Conservation (phyloP, 92 coral and sea anemone genomes). For the Actinernus sp. region DNA sequence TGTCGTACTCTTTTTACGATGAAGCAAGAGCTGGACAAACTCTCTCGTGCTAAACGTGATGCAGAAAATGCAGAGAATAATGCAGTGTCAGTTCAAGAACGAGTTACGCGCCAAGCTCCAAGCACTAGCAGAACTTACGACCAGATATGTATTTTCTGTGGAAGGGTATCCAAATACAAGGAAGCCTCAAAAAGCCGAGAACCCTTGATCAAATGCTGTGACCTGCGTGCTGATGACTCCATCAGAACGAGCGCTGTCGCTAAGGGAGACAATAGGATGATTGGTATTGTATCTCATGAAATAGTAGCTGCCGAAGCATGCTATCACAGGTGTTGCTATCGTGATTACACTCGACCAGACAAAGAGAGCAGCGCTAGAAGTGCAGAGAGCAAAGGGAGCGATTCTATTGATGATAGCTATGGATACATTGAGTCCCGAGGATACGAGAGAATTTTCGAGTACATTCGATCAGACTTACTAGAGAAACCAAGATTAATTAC, state of each 20-base stretch:
- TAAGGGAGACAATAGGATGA: conserved; percentile 22
- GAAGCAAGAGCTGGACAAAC: conserved; percentile 17
- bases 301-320: conserved; percentile 34
- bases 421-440: conserved; percentile 7
- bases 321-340: conserved; percentile 38
- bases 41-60: neutral
- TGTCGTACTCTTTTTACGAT: conserved; percentile 32
- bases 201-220: conserved; percentile 6
- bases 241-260: conserved; percentile 9
- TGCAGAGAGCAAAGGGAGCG: neutral
- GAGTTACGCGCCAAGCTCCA: conserved; percentile 18
- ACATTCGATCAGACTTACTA: conserved; percentile 30
- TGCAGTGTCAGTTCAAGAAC: no score
- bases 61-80: neutral
- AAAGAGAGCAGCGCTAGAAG: neutral
- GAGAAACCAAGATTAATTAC: conserved; percentile 36
- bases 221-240: conserved; percentile 33
- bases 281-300: conserved; percentile 27
- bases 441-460: conserved; percentile 29
- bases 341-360: conserved; percentile 39
- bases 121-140: conserved; percentile 44
- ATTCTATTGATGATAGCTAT: conserved; percentile 1
- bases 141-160: conserved; percentile 27
- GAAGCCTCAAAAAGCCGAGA: conserved; percentile 24
- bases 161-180: conserved; percentile 25